Conservation (phyloP, 2,113 vertebrate genomes). For the Zapornia atra region DNA sequence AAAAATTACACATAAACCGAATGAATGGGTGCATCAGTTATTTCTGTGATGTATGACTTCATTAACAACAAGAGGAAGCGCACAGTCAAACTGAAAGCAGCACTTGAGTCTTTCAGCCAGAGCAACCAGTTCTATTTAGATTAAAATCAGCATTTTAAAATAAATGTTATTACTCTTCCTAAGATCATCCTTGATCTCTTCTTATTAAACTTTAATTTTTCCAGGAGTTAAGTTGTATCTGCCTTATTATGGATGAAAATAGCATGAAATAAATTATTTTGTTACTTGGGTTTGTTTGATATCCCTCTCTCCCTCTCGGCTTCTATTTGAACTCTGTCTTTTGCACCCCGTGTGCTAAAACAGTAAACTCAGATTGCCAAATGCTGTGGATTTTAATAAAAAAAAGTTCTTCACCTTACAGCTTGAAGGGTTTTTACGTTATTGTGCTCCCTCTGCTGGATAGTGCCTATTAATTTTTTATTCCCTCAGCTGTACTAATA, state of each 20-base stretch:
- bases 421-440: neutral
- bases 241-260: neutral
- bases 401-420: neutral
- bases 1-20: neutral
- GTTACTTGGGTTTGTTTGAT: neutral
- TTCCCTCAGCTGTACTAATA: neutral
- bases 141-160: conserved; percentile 7
- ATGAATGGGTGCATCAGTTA: conserved; percentile 20
- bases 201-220: conserved; percentile 1
- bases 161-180: neutral
- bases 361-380: neutral
- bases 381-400: neutral
- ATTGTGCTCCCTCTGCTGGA: conserved; percentile 65
- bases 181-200: neutral
- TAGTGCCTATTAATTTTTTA: conserved; percentile 6
- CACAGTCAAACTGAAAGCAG: conserved; percentile 52
- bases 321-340: neutral
- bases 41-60: conserved; percentile 29
- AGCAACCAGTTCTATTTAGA: conserved; percentile 3
- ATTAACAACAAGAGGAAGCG: conserved; percentile 40
- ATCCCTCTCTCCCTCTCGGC: neutral
- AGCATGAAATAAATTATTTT: neutral
- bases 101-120: conserved; percentile 20
- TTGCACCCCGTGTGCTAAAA: neutral
- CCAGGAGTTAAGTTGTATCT: neutral